Base-by-base conservation (phyloP, 35 echinoderm and acorn worm genomes). In the Diadema setosum region DNA sequence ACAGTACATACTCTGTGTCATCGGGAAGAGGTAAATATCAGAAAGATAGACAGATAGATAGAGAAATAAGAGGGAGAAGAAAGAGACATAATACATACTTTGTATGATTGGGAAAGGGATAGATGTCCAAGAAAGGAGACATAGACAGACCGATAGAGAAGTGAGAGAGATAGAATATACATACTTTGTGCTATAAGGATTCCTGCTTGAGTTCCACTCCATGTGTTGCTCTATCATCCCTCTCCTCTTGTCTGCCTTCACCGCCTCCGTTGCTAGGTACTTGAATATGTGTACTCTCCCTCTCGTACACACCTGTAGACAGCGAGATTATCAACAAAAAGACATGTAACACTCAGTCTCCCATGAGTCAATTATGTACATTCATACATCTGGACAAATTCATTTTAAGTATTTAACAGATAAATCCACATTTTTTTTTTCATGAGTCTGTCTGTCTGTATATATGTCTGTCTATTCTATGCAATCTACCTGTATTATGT, bases 241-340 rank as follows among this genome's bases (percentile, higher is more conserved):
- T 65, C 88, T 86, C 40, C 93, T 93, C 76, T 87, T 97, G 83
- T 93, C 95, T 39, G 93, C 95, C 60, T 87, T 97, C 30, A 81
- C 58, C 1, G 95, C 95, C 36, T 93, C 83, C 8, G 84, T 90
- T 15, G 81, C 86, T 5, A 97, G 88, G 58, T 92, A 97, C 50
- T 93, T 97, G 80, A 97, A 97, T 26, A 97, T 97, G 56, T 97
- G 95, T 5, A 93, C 85, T 81, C 87, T 93, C 25, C 95, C 95
- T 81, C 95, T 59, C 24, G 86, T 90, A 88, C 95, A 97, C 8
- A 97, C 91, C 95, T 97, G 42, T 20, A 52, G 42, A 58, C 4
- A 73, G 46, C 20, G 3, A 5, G 34, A 37, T 29, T 31, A 14
- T 5, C 21, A 25, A 25, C 37, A 70, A 7, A 45, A 43, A 37